Percentiles rank a stretch among this genome's conserved stretches.
Conservation (phyloP, 2,797 vertebrate genomes). For the Bradypus variegatus region DNA sequence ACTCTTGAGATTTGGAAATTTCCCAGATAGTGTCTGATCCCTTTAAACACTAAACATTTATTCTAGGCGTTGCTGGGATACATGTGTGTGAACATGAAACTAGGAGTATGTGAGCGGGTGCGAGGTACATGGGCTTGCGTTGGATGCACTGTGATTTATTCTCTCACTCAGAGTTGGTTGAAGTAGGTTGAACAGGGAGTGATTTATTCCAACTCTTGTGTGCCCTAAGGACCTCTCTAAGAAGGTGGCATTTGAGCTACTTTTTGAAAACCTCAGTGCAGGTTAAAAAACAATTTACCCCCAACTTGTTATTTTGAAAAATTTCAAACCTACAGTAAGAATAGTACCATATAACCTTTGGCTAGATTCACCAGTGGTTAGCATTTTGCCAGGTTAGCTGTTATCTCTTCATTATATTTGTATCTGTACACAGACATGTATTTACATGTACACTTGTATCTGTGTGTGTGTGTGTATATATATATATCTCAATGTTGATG, state of each 20-base stretch:
- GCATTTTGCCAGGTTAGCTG: not conserved
- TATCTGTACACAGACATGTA: too few relatives aligned
- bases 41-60: too few relatives aligned
- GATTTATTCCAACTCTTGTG: not conserved
- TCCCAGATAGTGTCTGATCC: not conserved
- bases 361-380: not conserved
- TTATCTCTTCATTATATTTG: not conserved
- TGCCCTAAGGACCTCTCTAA: not conserved
- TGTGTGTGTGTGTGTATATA: not conserved
- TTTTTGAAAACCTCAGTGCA: not conserved
- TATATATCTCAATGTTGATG: too few relatives aligned
- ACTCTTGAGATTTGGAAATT: not conserved
- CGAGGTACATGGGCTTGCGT: not conserved
- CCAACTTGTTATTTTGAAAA: not conserved
- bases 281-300: not conserved
- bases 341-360: not conserved
- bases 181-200: not conserved
- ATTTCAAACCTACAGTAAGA: not conserved
- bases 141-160: not conserved
- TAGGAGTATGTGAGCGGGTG: not conserved
- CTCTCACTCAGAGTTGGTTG: not conserved
- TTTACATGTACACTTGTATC: not conserved
- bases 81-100: accelerated
- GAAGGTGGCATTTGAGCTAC: not conserved
- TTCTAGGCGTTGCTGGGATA: not conserved